Conservation (phyloP, 1,140 invertebrate genomes). For the Trachelipus rathkii region DNA sequence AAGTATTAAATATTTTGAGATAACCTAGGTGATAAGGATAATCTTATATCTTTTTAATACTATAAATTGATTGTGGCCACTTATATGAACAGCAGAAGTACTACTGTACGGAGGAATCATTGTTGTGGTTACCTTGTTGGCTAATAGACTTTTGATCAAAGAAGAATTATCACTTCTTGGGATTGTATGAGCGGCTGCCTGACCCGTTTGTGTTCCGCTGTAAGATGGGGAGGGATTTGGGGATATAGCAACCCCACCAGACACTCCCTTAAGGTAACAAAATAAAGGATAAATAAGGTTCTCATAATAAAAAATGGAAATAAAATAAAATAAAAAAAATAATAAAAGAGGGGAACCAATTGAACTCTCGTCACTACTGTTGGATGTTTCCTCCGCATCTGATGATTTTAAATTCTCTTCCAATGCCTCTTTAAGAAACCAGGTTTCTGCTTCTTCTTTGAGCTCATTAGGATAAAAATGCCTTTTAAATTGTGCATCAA, state of each 20-base stretch:
- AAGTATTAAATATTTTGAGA: no score
- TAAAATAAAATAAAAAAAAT: constrained; percentile 36
- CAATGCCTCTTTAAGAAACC: no score
- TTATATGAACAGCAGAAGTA: constrained; percentile 32
- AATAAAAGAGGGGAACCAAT: no score
- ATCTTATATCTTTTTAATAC: no score
- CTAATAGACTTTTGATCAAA: constrained; percentile 77
- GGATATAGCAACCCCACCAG: constrained; percentile 39
- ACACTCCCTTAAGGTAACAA: constrained; percentile 59
- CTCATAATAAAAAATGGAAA: constrained; percentile 44
- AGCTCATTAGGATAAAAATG: no score
- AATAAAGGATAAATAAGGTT: constrained; percentile 45
- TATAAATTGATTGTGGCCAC: constrained; percentile 19
- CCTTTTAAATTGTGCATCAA: no score
- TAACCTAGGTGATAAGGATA: no score
- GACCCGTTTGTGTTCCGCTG: constrained; percentile 39
- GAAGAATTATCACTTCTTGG: constrained; percentile 50
- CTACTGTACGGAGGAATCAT: constrained; percentile 58
- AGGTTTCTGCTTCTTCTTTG: no score
- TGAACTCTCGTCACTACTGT: no score
- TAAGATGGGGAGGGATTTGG: constrained; percentile 23
- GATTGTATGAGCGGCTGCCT: constrained; percentile 49
- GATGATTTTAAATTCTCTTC: no score
- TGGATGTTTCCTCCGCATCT: no score
- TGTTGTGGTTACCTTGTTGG: constrained; percentile 67